Base-by-base conservation (phyloP, 1,140 invertebrate species). In the Pogonus chalceus region DNA sequence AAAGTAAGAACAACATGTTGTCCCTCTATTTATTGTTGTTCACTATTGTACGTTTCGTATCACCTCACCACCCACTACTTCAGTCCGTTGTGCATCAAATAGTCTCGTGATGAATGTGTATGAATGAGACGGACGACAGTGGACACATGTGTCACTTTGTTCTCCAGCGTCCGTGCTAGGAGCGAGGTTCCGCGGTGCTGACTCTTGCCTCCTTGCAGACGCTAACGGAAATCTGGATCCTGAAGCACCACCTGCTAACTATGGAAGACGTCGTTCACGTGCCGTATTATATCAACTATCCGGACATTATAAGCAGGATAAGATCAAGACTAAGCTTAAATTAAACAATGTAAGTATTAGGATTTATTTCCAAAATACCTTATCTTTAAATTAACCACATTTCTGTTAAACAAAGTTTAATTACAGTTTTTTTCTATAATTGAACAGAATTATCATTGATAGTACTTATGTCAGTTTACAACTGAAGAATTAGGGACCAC, bases 261-360 rank as follows among this genome's bases (percentile, higher is more conserved):
- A 94, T 72, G 90, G 88, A 54, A 77, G 93, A 60, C 79, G 93
- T 64, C 81, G 92, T 64, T 94, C 90, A 69, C 79, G 94, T 64
- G 94, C 93, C 26, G 92, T 98, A 47, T 82, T 98, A 48, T 97
- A 97, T 75, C 92, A 96, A 76, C 80, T 97, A 57, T 95, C 91
- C 54, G 93, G 93, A 49, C 92, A 96, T 74, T 94, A 93, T 73
- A 91, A 92, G 70, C 89, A 89, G 63, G 88, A 92, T 67, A 91
- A 88, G 72, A 83, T 85, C 70, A 97, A 96, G 76, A 89, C 85
- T 56, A 96, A 96, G 79, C 79, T 95, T 59, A 92, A 92, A 77
- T 76, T 95, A 56, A 95, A 94, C 72, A 95, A 93, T 79, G 92
- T 96, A 78, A 89, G 87, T 80, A 72, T 46, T 37, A n/a, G n/a